Conservation (phyloP, 2,797 vertebrate species). For the Pempheris klunzingeri region DNA sequence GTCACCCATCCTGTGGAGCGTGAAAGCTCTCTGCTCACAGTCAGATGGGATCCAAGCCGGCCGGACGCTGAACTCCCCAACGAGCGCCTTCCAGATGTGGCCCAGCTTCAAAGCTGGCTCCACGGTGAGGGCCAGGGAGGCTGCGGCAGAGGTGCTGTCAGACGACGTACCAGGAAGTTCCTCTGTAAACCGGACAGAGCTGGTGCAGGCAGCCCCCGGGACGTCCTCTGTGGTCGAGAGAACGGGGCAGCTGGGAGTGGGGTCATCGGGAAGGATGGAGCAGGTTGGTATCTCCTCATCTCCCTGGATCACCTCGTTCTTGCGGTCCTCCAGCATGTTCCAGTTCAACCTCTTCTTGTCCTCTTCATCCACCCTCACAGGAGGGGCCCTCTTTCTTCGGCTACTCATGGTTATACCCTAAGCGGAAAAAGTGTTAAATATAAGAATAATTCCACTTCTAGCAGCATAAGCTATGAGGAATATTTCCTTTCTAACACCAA, state of each 20-base stretch:
- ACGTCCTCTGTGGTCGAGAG: conserved; percentile 63
- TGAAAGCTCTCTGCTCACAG: conserved; percentile 81
- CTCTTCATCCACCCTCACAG: conserved; percentile 91
- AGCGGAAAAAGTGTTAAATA: not conserved
- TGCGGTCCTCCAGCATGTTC: conserved; percentile 96
- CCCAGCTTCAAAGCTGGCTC: conserved; percentile 74
- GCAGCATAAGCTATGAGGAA: not conserved
- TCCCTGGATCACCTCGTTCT: conserved; percentile 79
- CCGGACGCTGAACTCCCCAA: conserved; percentile 90
- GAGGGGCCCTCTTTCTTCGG: conserved; percentile 91
- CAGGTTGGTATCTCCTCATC: conserved; percentile 63
- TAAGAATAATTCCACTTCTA: not conserved
- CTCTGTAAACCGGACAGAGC: conserved; percentile 52
- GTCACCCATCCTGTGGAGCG: conserved; percentile 82
- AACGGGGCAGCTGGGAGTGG: conserved; percentile 30
- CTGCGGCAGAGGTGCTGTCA: conserved; percentile 53
- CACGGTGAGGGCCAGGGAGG: conserved; percentile 83
- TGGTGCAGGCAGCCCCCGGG: conserved; percentile 58
- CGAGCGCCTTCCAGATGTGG: conserved; percentile 88
- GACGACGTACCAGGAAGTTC: conserved; percentile 72
- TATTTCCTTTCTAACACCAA: not conserved
- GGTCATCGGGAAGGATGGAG: conserved; percentile 57
- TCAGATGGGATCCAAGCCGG: conserved; percentile 75
- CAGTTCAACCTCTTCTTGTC: conserved; percentile 90
- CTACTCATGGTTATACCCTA: conserved; percentile 88